Base-by-base conservation (phyloP, 2,888 invertebrate species). In the Pyrrhia umbra region DNA sequence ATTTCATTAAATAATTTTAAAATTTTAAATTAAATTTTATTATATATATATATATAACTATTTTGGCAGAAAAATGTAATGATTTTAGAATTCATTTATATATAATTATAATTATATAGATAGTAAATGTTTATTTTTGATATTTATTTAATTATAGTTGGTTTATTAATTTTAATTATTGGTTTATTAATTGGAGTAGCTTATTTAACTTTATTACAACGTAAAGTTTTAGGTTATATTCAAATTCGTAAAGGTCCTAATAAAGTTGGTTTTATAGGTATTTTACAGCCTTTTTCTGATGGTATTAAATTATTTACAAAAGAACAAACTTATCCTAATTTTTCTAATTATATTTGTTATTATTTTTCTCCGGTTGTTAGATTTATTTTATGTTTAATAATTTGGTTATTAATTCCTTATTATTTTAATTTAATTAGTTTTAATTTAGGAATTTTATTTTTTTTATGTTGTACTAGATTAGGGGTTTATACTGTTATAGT, bases 191-290 rank as follows among this genome's bases (percentile, higher is more conserved):
- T 97, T 61, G 95, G 96, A 0, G 96, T 97, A 15, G 96, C 96
- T 82, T 97, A 96, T 96, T 96, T 96, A 86, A 96, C 96, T 82
- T 95, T 97, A 90, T 92, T 97, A 80, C 97, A 97, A 56, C 97
- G 97, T 2, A 96, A 96, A 75, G 93, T 97, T 81, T 95, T 97
- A 90, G 96, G 96, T 0, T 97, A 96, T 95, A 95, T 97, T 93
- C 97, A 97, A 90, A 92, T 96, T 92, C 97, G 97, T 16, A 96
- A 96, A 81, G 97, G 97, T 0, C 97, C 97, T 20, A 97, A 97
- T 96, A 97, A 97, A 81, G 95, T 97, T 1, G 96, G 96, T 0
- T 81, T 96, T 77, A 82, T 95, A 34, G 97, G 97, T 0, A 82
- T 97, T 85, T 89, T 96, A 66, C 97, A 97, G 71, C 96, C 97